A percentile compares a stretch with the other conserved stretches of the same genome.
These are phyloP conservation scores for Tursiops truncatus DNA, from an alignment of 2,113 vertebrate genomes.

Conservation along the genomic window DNA sequence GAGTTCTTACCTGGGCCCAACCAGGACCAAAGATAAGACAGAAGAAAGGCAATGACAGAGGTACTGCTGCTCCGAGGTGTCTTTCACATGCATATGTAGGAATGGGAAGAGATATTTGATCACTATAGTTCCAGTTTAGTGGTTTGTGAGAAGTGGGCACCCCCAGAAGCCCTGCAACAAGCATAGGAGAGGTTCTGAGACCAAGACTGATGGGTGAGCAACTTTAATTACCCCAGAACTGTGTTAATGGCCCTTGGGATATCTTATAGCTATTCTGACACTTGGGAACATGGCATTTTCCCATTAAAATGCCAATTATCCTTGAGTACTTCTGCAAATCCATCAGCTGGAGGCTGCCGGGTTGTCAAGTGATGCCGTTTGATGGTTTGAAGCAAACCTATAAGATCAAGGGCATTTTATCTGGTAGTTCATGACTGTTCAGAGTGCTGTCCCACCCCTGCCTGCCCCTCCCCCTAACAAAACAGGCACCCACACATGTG, in stretches of 20 bases:
- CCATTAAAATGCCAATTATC: conserved; percentile 80
- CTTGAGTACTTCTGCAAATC: conserved; percentile 66
- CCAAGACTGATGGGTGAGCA: conserved; percentile 69
- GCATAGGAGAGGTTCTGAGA: conserved; percentile 15
- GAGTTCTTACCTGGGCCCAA: neutral
- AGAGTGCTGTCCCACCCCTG: neutral
- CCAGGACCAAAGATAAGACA: neutral
- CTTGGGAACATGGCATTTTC: conserved; percentile 72
- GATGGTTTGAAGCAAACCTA: conserved; percentile 50
- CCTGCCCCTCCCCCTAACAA: neutral
- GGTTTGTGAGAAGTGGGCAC: neutral
- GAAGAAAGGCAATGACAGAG: neutral
- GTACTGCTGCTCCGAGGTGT: neutral
- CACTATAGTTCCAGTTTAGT: conserved; percentile 2
- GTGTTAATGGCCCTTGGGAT: conserved; percentile 72
- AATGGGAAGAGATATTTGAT: conserved; percentile 29
- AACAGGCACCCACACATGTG: too few species aligned
- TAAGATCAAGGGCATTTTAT: conserved; percentile 66
- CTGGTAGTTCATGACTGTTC: neutral
- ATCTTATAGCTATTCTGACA: conserved; percentile 75
- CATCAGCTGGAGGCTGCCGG: conserved; percentile 60
- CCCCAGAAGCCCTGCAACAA: conserved; percentile 47
- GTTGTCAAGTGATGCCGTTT: conserved; percentile 10
- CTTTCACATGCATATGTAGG: neutral
- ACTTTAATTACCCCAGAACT: conserved; percentile 72